These are phyloP conservation scores for Odocoileus hemionus DNA, from an alignment of 2,113 vertebrate genomes.

Conservation along the genomic window DNA sequence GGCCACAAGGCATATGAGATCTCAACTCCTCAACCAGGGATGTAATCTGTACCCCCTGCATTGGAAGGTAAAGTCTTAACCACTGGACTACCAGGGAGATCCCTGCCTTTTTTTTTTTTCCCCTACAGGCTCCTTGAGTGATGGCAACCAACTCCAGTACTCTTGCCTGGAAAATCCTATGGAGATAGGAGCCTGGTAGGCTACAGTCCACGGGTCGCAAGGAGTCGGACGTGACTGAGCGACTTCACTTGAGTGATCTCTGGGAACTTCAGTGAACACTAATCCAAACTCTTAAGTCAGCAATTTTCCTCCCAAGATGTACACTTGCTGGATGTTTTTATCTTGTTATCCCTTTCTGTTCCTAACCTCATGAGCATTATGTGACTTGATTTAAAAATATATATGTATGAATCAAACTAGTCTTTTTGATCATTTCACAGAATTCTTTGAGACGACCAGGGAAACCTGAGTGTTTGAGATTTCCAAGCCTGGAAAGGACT, in stretches of 20 bases:
- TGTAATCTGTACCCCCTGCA: background rate
- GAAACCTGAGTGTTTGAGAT: background rate
- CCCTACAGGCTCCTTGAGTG: background rate
- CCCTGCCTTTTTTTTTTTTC: background rate
- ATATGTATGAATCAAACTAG: background rate
- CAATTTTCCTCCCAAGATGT: background rate
- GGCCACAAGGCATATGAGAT: background rate
- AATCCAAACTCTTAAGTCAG: background rate
- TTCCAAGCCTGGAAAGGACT: background rate
- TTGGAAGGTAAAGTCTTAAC: background rate
- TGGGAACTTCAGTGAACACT: background rate
- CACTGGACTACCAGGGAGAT: background rate
- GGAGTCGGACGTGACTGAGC: background rate
- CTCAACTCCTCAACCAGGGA: background rate
- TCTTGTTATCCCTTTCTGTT: background rate
- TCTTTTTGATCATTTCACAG: constrained; percentile 2
- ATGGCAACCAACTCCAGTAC: background rate
- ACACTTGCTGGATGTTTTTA: background rate
- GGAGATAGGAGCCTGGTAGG: background rate
- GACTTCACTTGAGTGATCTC: background rate
- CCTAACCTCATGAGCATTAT: background rate
- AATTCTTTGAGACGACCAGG: background rate
- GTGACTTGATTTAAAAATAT: background rate
- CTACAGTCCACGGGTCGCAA: background rate
- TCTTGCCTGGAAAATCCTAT: background rate